These are phyloP conservation scores for Drosophila parabipectinata DNA, from an alignment of 1,140 invertebrate genomes.

Conservation along the genomic window DNA sequence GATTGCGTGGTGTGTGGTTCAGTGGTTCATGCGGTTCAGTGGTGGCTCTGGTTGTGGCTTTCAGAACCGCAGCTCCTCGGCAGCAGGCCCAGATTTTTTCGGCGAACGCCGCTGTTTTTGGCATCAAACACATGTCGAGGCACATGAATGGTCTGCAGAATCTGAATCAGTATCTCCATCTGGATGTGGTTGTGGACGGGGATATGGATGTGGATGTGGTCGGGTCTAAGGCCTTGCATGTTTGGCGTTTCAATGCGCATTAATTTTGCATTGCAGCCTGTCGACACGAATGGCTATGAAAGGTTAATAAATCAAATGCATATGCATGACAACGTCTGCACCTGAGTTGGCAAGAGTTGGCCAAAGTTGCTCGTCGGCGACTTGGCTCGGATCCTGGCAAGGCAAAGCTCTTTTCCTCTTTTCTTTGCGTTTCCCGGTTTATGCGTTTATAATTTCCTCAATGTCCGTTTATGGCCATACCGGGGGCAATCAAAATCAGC, in stretches of 20 bases:
- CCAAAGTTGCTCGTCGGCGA: neutral
- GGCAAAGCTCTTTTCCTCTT: slow-evolving; percentile 35
- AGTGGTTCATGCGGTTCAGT: slow-evolving; percentile 20
- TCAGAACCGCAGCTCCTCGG: slow-evolving; percentile 54
- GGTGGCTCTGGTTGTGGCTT: slow-evolving; percentile 11
- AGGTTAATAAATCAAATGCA: slow-evolving; percentile 81
- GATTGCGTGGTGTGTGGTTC: slow-evolving; percentile 54
- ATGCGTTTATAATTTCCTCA: slow-evolving; percentile 79
- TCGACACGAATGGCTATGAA: slow-evolving; percentile 80
- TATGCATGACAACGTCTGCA: slow-evolving; percentile 73
- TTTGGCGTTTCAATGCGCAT: slow-evolving; percentile 80
- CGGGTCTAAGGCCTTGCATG: slow-evolving; percentile 59
- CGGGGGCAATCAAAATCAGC: slow-evolving; percentile 65
- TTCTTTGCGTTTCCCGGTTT: slow-evolving; percentile 31
- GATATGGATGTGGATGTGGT: neutral
- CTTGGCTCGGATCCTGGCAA: slow-evolving; percentile 41
- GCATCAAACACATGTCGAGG: slow-evolving; percentile 79
- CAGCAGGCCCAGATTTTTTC: slow-evolving; percentile 63
- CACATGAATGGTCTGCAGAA: slow-evolving; percentile 73
- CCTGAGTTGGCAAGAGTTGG: slow-evolving; percentile 42
- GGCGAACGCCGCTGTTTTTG: slow-evolving; percentile 78
- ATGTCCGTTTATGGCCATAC: slow-evolving; percentile 67
- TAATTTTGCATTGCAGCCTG: slow-evolving; percentile 69
- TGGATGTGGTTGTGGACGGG: neutral
- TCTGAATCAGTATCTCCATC: slow-evolving; percentile 16